Base-by-base conservation (phyloP, 2,888 invertebrate species). In the Candidula unifasciata region DNA sequence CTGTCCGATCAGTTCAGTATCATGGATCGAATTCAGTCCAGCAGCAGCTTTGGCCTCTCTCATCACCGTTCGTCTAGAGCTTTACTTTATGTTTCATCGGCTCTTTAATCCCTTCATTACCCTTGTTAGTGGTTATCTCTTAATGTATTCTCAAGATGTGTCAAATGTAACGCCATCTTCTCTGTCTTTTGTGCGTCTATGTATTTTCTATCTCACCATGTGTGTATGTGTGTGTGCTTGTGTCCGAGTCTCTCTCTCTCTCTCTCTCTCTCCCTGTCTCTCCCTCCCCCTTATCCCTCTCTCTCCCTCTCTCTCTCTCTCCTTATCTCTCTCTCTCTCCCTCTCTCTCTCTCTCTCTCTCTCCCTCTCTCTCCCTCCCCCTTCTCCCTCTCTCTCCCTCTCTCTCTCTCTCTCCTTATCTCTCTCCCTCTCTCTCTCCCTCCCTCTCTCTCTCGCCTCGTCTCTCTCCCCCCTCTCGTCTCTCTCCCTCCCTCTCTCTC, bases 231-330 rank as follows among this genome's bases (percentile, higher is more conserved):
- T n/a, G n/a, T n/a, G n/a, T n/a, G n/a, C n/a, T n/a, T n/a, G n/a
- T n/a, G n/a, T n/a, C n/a, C n/a, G n/a, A n/a, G n/a, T n/a, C 3
- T 60, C 16, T 27, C 69, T 27, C 27, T 5, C 5, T 16, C n/a
- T 30, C 3, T 18, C 27, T 16, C 33, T 30, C 5, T 27, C 5
- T 18, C 27, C 3, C 27, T 30, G 3, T 16, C 16, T 69, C 18
- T n/a, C 18, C 18, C 10, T 33, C 24, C 68, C 3, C 27, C 68
- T 52, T 80, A 33, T 82, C 73, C 73, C 60, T 64, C 74, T 74
- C 30, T 81, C 27, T 71, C 71, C 54, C 52, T 18, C 21, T 81
- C 57, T 81, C 54, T 81, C 33, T 81, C n/a, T 81, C 33, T 81
- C 6, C 33, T n/a, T 71, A 10, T 81, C 18, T 81, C 64, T 60